Base-by-base conservation (phyloP, 2,888 invertebrate species). In the Agrochola litura region DNA sequence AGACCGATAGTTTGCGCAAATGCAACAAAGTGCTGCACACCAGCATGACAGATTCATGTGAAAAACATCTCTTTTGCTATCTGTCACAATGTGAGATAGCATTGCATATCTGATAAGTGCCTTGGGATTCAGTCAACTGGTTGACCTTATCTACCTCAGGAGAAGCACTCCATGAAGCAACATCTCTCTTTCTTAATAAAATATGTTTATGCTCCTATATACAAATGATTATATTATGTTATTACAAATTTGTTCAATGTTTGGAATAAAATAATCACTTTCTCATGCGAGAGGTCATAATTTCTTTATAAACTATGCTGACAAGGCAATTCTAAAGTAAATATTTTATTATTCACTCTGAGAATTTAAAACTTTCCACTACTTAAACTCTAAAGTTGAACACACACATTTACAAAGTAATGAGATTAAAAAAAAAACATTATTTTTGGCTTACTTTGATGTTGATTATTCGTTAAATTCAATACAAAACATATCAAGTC, bases 381-480 rank as follows among this genome's bases (percentile, higher is more conserved):
- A 96, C 95, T 95, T 96, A 96, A 76, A 90, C 76, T 86, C 94
- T 95, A 95, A 83, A 91, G 86, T 93, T 96, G 95, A 96, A 96
- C 95, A 96, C 95, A 96, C 95, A 96, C 95, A 94, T 94, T 94
- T 94, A 95, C 92, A 94, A 91, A 90, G 81, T 81, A 90, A 87
- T 89, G 90, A 91, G 87, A 91, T 90, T 1, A 91, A 89, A 92
- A 92, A 89, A 92, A 92, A 90, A 91, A 92, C 84, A 91, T 89
- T 91, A 92, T 95, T 94, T 96, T 96, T 96, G 96, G 96, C 94
- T 95, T 93, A 93, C 90, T 92, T 93, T 94, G 92, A 92, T 92
- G 91, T 92, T 90, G 90, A 92, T 91, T 92, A 92, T 88, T 89
- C 77, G 86, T 83, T 86, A 88, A 85, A 86, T 85, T 88, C 77